Evolutionary conservation across 2,113 vertebrate species (phyloP), one percentile per base, ranked within the genome.

Genomic region (Ptychochromis oligacanthus): DNA sequence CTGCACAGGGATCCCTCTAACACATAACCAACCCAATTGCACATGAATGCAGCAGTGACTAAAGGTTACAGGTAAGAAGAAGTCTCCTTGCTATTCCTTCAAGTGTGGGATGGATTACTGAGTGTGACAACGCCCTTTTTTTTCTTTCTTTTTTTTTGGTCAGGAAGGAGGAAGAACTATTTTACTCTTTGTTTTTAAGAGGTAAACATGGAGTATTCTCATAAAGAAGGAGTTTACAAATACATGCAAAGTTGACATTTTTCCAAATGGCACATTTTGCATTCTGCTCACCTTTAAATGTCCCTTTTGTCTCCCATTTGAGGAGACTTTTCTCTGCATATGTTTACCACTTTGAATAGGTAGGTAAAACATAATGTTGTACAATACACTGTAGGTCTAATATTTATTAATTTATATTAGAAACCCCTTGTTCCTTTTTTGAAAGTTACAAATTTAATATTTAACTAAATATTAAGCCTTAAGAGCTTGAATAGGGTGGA

Each of bases 51-150:
- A 54, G 22, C 54, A 28, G 59, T 14, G 40, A 36, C 62, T 26
- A 20, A 28, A 75, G 36, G 57, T 89, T 86, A 85, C 87, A 91
- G 88, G 80, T 82, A 80, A 77, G 84, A 56, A 77, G 76, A 78
- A 64, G 40, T 75, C 26, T 20, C 43, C 14, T 36, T 43, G 54
- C 67, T 83, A 8, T 62, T 65, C n/a, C 70, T 86, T 49, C 49
- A 4, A 34, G 70, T 1, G 18, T 62, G 87, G 91, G 90, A 17
- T 86, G 89, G 81, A 36, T 52, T 52, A 17, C 43, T 15, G 2
- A 60, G 6, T 7, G 49, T 49, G 58, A 36, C 46, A n/a, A 88
- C 81, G 52, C 85, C 89, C 88, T 54, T 28, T 56, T 70, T 70
- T 1, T 43, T 43, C 28, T 31, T 31, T 31, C 28, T 31, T 34